phyloP scores from a whole-genome alignment of 2,113 vertebrate genomes.

The Prochilodus magdalenae region DNA sequence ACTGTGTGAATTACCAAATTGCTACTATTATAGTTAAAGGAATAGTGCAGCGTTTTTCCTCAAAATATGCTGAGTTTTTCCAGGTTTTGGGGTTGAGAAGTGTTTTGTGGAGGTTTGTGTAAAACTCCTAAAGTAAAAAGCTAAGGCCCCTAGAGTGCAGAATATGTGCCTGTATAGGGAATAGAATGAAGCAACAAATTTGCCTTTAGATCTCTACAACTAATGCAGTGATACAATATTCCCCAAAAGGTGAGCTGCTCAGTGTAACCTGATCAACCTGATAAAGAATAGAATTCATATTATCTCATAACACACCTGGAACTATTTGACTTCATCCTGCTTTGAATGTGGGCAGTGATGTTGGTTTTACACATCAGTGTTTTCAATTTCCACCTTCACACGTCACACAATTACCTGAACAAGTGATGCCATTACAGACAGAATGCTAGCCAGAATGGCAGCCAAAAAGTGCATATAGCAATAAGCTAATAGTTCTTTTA shows the following conservation, averaged over 20 bases:
- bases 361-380: neutral
- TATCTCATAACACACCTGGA: neutral
- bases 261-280: neutral
- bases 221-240: neutral
- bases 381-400: too few relatives aligned
- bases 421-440: too few relatives aligned
- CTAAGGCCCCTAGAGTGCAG: too few relatives aligned
- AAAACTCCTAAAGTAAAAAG: neutral
- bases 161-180: neutral
- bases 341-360: neutral
- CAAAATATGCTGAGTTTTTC: neutral
- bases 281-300: neutral
- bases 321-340: neutral
- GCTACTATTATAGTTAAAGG: constrained; percentile 1
- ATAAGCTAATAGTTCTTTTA: too few relatives aligned
- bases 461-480: too few relatives aligned
- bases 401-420: too few relatives aligned
- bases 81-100: neutral
- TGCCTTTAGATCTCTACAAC: neutral
- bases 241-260: neutral
- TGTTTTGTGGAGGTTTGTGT: neutral
- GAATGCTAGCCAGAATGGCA: too few relatives aligned
- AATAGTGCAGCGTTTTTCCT: neutral
- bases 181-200: neutral
- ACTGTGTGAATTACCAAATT: constrained; percentile 9